Evolutionary conservation across 2,888 invertebrate genomes (phyloP).

Genomic region (Chymomyza amoena): DNA sequence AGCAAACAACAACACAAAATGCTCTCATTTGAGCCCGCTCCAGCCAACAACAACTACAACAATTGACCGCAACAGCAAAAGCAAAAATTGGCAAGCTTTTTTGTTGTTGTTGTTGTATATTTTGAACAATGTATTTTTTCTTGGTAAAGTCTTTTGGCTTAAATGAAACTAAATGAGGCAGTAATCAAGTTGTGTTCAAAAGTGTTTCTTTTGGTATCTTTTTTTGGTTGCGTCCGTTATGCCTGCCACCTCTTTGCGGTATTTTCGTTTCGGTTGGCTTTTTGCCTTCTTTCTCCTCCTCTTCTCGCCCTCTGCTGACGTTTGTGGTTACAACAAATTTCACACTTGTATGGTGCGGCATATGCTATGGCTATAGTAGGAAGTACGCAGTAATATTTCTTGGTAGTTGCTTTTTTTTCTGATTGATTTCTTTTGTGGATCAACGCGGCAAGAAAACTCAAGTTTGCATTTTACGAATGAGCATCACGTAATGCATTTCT

Average conservation of each 20-base stretch:
- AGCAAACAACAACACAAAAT: constrained; percentile 63
- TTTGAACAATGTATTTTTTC: constrained; percentile 54
- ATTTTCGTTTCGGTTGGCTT: constrained; percentile 58
- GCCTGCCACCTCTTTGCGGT: constrained; percentile 62
- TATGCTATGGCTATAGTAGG: background rate
- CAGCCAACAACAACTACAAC: constrained; percentile 30
- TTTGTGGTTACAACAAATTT: constrained; percentile 70
- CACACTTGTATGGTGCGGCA: constrained; percentile 55
- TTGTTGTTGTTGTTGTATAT: constrained; percentile 39
- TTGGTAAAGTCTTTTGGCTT: constrained; percentile 60
- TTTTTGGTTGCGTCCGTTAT: constrained; percentile 46
- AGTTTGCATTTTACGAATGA: background rate
- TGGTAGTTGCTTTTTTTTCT: background rate
- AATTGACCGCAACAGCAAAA: constrained; percentile 20
- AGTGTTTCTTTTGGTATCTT: constrained; percentile 40
- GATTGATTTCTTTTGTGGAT: constrained; percentile 5
- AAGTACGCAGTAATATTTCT: background rate
- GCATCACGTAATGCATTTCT: background rate
- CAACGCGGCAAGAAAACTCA: background rate
- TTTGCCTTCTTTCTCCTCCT: constrained; percentile 1
- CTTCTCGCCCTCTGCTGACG: constrained; percentile 10
- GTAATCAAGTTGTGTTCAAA: constrained; percentile 74
- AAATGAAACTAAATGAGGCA: constrained; percentile 74
- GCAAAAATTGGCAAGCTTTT: constrained; percentile 13
- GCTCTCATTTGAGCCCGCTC: constrained; percentile 61